phyloP scores from a whole-genome alignment of 2,888 invertebrate species.

The Ormia ochracea region DNA sequence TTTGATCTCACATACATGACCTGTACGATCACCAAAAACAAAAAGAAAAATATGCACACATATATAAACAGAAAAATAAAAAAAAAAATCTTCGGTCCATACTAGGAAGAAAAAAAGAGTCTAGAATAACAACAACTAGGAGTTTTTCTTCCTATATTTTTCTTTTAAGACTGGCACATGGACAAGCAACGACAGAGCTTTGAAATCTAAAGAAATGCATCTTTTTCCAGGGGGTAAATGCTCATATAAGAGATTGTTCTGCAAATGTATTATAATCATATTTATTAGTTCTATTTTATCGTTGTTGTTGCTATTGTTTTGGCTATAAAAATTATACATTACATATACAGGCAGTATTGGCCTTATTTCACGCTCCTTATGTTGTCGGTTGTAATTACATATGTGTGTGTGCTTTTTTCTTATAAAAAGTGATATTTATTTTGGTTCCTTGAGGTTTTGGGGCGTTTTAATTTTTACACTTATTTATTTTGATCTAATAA shows the following conservation, averaged over 20 bases:
- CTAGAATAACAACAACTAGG: background rate
- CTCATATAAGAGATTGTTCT: constrained; percentile 1
- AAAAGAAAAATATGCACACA: background rate
- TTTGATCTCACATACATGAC: constrained; percentile 76
- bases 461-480: constrained; percentile 55
- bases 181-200: constrained; percentile 53
- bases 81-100: background rate
- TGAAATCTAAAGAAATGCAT: constrained; percentile 25
- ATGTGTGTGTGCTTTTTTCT: background rate
- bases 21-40: constrained; percentile 61
- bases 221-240: background rate
- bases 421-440: constrained; percentile 13
- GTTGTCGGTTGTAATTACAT: background rate
- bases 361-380: constrained; percentile 9
- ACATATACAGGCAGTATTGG: too few species aligned
- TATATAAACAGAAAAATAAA: background rate
- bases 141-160: background rate
- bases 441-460: background rate
- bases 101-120: background rate
- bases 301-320: background rate
- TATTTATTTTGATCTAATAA: constrained; percentile 4
- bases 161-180: constrained; percentile 26
- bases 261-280: constrained; percentile 26
- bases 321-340: background rate
- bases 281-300: constrained; percentile 30